phyloP scores from a whole-genome alignment of 2,888 invertebrate species.

The Cephus pygmeus region DNA sequence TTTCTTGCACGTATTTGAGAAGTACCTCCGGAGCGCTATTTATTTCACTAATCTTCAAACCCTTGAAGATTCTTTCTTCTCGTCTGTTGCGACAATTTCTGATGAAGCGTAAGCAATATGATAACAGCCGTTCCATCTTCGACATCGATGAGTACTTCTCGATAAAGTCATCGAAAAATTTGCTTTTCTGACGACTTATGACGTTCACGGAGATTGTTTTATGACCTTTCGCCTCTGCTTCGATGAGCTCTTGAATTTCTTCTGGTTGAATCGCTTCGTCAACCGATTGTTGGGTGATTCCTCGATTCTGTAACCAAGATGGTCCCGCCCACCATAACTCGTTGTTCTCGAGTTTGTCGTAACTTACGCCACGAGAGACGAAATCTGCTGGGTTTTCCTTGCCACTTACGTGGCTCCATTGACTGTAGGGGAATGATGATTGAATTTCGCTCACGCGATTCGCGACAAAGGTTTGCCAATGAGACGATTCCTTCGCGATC shows the following conservation, averaged over 20 bases:
- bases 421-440: slow-evolving; percentile 6
- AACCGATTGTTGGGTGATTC: neutral
- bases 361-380: slow-evolving; percentile 23
- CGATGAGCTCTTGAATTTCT: slow-evolving; percentile 3
- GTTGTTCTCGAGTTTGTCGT: slow-evolving; percentile 8
- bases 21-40: neutral
- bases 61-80: neutral
- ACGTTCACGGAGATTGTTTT: slow-evolving; percentile 5
- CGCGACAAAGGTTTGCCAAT: slow-evolving; percentile 18
- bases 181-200: neutral
- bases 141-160: neutral
- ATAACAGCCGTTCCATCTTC: neutral
- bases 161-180: slow-evolving; percentile 8
- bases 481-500: slow-evolving; percentile 4
- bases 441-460: slow-evolving; percentile 32
- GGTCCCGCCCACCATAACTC: slow-evolving; percentile 17
- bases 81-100: neutral
- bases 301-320: slow-evolving; percentile 7
- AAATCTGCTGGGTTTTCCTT: slow-evolving; percentile 32
- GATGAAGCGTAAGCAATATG: neutral
- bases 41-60: neutral
- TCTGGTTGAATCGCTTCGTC: slow-evolving; percentile 1
- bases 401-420: slow-evolving; percentile 26
- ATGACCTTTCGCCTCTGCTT: neutral
- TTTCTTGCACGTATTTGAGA: neutral